Evolutionary conservation across 2,113 vertebrate species (phyloP).

Genomic region (Nycticorax nycticorax): DNA sequence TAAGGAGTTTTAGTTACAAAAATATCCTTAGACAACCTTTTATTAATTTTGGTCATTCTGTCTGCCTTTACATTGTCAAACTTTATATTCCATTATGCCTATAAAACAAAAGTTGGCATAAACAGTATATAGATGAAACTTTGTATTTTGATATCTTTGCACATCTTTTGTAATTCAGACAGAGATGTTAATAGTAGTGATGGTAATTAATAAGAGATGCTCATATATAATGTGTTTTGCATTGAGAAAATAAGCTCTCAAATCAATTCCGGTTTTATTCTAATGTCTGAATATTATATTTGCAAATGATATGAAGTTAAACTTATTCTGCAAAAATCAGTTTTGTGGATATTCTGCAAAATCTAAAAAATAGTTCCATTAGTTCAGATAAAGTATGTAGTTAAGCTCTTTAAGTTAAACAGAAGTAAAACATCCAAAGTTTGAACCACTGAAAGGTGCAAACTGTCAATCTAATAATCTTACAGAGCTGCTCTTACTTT

Average conservation of each 20-base stretch:
- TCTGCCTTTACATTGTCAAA: background rate
- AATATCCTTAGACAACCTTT: background rate
- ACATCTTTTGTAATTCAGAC: background rate
- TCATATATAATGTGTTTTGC: background rate
- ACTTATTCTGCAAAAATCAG: background rate
- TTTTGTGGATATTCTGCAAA: background rate
- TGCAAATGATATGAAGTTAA: background rate
- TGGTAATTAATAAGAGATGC: background rate
- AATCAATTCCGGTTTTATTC: background rate
- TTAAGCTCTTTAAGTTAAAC: background rate
- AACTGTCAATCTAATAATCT: background rate
- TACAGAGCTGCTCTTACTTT: background rate
- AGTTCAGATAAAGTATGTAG: background rate
- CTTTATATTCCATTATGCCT: background rate
- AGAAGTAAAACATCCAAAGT: background rate
- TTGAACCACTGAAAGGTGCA: background rate
- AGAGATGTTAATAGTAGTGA: background rate
- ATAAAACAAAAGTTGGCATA: background rate
- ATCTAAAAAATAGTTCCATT: background rate
- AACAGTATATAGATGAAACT: background rate
- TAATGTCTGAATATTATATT: background rate
- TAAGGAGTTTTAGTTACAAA: background rate
- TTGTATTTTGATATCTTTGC: background rate
- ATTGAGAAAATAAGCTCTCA: background rate
- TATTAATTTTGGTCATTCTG: background rate